These are phyloP conservation scores for Empidonax alnorum DNA, from an alignment of 2,113 vertebrate genomes.

Conservation along the genomic window DNA sequence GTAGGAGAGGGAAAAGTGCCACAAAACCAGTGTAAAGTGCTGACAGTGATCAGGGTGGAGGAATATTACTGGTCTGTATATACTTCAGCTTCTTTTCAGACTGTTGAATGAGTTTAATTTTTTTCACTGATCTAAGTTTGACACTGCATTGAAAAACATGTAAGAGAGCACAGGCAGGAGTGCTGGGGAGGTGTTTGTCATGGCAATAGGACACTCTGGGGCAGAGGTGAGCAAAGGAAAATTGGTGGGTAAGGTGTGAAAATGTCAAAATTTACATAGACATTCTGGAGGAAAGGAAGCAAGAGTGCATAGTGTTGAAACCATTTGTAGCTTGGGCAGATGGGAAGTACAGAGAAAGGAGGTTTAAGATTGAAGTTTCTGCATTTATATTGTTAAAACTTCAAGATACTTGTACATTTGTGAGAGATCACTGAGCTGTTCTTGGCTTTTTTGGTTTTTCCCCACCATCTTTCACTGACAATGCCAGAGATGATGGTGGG, in stretches of 20 bases:
- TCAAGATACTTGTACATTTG: fast-evolving
- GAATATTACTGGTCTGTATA: background rate
- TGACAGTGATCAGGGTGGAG: background rate
- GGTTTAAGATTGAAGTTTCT: background rate
- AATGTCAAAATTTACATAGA: background rate
- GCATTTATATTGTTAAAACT: background rate
- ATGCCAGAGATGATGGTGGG: background rate
- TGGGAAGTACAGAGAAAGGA: background rate
- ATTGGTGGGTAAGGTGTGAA: background rate
- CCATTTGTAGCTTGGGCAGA: background rate
- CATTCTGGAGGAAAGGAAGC: background rate
- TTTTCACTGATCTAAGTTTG: background rate
- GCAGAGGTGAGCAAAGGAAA: background rate
- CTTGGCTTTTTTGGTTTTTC: background rate
- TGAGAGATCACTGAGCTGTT: background rate
- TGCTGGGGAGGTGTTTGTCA: background rate
- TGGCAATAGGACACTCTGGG: background rate
- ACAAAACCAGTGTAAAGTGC: background rate
- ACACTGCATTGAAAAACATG: background rate
- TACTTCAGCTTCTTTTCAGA: background rate
- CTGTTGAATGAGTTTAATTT: background rate
- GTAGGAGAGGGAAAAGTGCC: background rate
- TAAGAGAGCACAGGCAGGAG: background rate
- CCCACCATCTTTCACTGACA: background rate
- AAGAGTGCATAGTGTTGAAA: background rate